Conservation (phyloP, 2,797 vertebrate species). For the Hyperoplus immaculatus region DNA sequence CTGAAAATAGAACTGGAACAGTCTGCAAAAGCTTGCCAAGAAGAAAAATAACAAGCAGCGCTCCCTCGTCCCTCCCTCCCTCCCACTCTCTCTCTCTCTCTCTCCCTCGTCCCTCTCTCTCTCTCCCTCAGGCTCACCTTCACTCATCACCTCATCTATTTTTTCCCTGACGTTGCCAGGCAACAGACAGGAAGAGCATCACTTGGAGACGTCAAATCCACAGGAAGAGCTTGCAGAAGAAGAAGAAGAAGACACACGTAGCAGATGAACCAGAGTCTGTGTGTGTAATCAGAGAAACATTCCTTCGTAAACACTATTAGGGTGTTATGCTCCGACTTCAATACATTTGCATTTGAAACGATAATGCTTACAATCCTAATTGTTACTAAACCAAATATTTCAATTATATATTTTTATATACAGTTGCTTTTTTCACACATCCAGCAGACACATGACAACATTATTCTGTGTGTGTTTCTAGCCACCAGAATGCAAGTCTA, state of each 20-base stretch:
- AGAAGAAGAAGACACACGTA: constrained; percentile 48
- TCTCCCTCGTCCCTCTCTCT: constrained; percentile 58
- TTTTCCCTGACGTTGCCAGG: constrained; percentile 73
- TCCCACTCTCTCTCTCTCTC: constrained; percentile 42
- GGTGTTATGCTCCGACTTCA: no score
- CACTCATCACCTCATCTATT: constrained; percentile 78
- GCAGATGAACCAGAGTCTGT: constrained; percentile 27
- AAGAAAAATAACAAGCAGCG: constrained; percentile 49
- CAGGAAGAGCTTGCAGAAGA: constrained; percentile 77
- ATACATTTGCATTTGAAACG: no score
- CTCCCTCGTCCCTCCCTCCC: constrained; percentile 41
- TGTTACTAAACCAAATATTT: no score
- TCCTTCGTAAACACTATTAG: background rate
- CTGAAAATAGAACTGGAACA: constrained; percentile 36
- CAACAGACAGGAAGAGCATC: constrained; percentile 83
- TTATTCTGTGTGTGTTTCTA: no score
- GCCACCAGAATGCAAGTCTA: no score
- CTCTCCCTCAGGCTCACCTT: constrained; percentile 75
- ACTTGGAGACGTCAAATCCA: constrained; percentile 67
- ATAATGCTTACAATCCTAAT: no score
- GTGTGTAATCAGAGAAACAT: background rate
- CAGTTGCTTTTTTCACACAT: no score
- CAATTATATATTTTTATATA: no score
- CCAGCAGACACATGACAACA: no score
- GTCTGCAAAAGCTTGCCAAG: constrained; percentile 41